Evolutionary conservation across 2,888 invertebrate genomes (phyloP).

Genomic region (Tipula helvola): DNA sequence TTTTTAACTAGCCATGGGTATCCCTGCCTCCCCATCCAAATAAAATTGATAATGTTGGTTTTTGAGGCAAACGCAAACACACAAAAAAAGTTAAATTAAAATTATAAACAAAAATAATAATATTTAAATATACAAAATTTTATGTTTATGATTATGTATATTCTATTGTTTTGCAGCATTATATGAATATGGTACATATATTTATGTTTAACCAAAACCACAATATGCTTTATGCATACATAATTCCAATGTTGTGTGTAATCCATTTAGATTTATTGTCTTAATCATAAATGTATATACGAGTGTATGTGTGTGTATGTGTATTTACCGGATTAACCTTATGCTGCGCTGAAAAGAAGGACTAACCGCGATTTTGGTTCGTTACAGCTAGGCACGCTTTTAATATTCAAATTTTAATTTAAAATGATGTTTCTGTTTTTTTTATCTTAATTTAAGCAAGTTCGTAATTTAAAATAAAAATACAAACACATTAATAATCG

Average conservation of each 20-base stretch:
- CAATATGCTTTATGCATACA: slow-evolving; percentile 11
- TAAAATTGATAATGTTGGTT: neutral
- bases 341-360: slow-evolving; percentile 15
- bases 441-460: neutral
- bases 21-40: neutral
- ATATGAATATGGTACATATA: neutral
- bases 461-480: neutral
- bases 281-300: slow-evolving; percentile 34
- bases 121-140: neutral
- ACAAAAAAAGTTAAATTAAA: neutral
- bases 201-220: neutral
- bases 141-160: slow-evolving; percentile 4
- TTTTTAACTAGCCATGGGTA: neutral
- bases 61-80: neutral
- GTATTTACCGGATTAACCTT: slow-evolving; percentile 38
- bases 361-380: neutral
- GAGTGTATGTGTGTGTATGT: slow-evolving; percentile 26
- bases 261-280: slow-evolving; percentile 44
- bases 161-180: neutral
- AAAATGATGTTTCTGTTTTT: neutral
- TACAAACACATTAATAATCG: neutral
- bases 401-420: neutral
- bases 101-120: neutral
- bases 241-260: slow-evolving; percentile 10
- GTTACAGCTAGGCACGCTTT: neutral